A percentile compares a stretch with the other conserved stretches of the same genome.
Conservation (phyloP, 1,140 invertebrate species). For the Trichogramma pretiosum region DNA sequence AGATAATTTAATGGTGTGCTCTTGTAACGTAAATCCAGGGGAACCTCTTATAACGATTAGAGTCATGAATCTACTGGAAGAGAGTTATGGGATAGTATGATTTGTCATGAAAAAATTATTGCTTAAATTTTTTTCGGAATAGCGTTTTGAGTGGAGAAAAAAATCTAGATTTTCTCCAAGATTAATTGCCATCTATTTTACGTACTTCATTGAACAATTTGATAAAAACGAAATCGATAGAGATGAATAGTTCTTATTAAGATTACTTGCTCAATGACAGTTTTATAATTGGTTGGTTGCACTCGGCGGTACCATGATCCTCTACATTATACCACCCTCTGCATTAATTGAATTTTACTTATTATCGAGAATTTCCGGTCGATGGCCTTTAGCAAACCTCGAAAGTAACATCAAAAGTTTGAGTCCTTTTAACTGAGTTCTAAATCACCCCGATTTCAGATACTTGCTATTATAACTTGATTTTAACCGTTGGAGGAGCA, state of each 20-base stretch:
- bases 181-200: too few relatives aligned
- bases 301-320: not conserved
- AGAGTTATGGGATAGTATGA: conserved; percentile 24
- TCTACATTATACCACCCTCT: too few relatives aligned
- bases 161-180: too few relatives aligned
- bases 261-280: conserved; percentile 10
- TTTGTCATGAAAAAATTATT: conserved; percentile 13
- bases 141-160: not conserved
- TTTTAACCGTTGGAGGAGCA: too few relatives aligned
- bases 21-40: conserved; percentile 7
- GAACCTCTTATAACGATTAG: conserved; percentile 31
- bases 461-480: too few relatives aligned
- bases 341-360: conserved; percentile 33
- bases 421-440: too few relatives aligned
- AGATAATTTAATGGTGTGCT: too few relatives aligned
- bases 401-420: conserved; percentile 12
- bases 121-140: not conserved
- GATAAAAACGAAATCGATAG: not conserved
- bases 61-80: conserved; percentile 27
- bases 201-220: not conserved
- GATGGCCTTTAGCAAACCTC: conserved; percentile 22
- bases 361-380: conserved; percentile 33
- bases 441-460: too few relatives aligned
- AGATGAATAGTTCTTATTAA: conserved; percentile 6
- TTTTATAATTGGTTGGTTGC: conserved; percentile 17